Evolutionary conservation across 1,140 invertebrate genomes (phyloP), one percentile per base, ranked within the genome.

Genomic region (Ooceraea biroi): DNA sequence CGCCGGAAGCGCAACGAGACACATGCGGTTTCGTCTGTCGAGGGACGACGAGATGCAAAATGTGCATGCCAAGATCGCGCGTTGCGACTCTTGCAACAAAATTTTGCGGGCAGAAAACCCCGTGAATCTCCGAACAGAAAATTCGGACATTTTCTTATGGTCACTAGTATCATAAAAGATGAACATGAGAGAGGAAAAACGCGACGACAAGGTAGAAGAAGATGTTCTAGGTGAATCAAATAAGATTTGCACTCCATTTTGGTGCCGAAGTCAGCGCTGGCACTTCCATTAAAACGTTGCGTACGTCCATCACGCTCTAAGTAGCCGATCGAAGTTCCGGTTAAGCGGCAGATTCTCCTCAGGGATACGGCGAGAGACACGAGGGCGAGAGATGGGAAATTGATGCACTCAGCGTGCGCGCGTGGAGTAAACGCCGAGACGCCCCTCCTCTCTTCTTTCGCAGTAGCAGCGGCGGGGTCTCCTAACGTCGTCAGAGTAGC

Each of bases 361-460:
- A 46, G 66, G 12, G 65, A 69, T 22, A 17, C 19, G 50, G 8
- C 19, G 50, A 11, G 5, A 66, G 22, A 10, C 12, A 19, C 12
- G 41, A 69, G 46, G 30, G 44, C 12, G 36, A 22, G 22, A 36
- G 48, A 60, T 41, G 48, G 55, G 77, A 82, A 82, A 82, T 74
- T 71, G 77, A 85, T 87, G 65, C 58, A 71, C 22, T 69, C 30
- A 10, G 3, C n/a, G 55, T 46, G 57, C n/a, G n/a, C 55, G 63
- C 63, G 46, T 58, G 11, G 27, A 77, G 36, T 50, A 55, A 80
- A 65, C 44, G 61, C 44, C 19, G 55, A 22, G 22, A 50, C 48
- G 63, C 55, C 25, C 22, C 36, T n/a, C 46, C 19, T 68, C 57
- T 63, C 61, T 71, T 85, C 19, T 36, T 48, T 36, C n/a, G 22